Evolutionary conservation across 2,888 invertebrate species (phyloP), one percentile per base, ranked within the genome.

Genomic region (Lithophane socia): DNA sequence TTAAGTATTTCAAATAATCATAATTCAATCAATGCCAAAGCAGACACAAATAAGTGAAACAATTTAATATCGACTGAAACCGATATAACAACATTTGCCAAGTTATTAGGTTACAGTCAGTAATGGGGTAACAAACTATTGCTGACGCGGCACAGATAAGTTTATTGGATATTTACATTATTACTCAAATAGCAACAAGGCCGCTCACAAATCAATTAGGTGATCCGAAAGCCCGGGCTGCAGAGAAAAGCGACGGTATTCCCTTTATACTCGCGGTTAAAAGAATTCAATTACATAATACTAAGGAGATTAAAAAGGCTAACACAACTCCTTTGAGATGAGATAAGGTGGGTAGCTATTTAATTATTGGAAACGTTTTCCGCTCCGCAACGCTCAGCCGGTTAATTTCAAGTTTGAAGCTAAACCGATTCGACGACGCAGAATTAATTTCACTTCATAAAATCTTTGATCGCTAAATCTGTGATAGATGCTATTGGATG

Each of bases 261-360:
- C 92, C 92, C 94, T 95, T 95, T 95, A 95, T 94, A 93, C 91
- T 92, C 91, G 93, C 90, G 94, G 95, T 94, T 94, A 93, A 94
- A 95, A 95, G 95, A 95, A 95, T 95, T 95, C 95, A 95, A 95
- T 95, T 95, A 95, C 93, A 94, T 95, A 94, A 94, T 94, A 92
- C 93, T 94, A 94, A 93, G 92, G 87, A 94, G 94, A 95, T 95
- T 95, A 95, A 95, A 95, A 94, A 93, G 94, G 94, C 94, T 94
- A 94, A 94, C 93, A 92, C 92, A 92, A 93, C 93, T 93, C 94
- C 94, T 94, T 94, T 94, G 94, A 94, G 92, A 92, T 94, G 93
- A 93, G 93, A 91, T 92, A 91, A 91, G 90, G 91, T 90, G 88
- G 91, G 91, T 91, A 91, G 92, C 91, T 94, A 94, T 94, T 94